Base-by-base conservation (phyloP, 2,797 vertebrate genomes). In the Brotula barbata region DNA sequence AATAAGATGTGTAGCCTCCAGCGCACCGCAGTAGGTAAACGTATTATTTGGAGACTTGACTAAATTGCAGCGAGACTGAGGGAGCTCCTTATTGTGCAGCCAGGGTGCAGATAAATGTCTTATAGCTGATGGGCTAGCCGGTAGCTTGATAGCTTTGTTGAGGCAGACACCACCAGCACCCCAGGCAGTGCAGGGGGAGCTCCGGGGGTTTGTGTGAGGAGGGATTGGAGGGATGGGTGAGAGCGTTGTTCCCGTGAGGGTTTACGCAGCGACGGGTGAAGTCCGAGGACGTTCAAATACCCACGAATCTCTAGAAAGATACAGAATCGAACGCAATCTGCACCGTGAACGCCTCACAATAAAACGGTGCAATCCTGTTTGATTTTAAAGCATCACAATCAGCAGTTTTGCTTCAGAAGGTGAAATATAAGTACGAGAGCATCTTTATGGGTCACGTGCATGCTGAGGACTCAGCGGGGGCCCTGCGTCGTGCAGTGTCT, bases 31-130 rank as follows among this genome's bases (percentile, higher is more conserved):
- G 75, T 56, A 77, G 75, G 77, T 85, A 85, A 87, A 78, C 31
- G 39, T 57, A 77, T 88, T 87, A 85, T 82, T 80, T 28, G 13
- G 44, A 76, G 73, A 62, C 68, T 70, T 73, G 61, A 64, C 68
- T 84, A 86, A 87, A 89, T 89, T 90, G 87, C 70, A 5, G 42
- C 61, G 89, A 88, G 88, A 86, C 85, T 80, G 44, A 0, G 87
- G 84, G 85, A 88, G 75, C 83, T 80, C 73, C 79, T 88, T 86
- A 84, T 72, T 74, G 67, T 58, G 51, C 58, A 66, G 71, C 57
- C 66, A 68, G 54, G 56, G 40, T 11, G 11, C 70, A 81, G 80
- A 85, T 82, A 54, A 88, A 84, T 85, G 82, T 75, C 47, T 67
- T 73, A 76, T 69, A 68, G 77, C 58, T 80, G 60, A 40, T 48